Evolutionary conservation across 2,113 vertebrate species (phyloP), one percentile per base, ranked within the genome.

Genomic region (Ibidorhyncha struthersii): DNA sequence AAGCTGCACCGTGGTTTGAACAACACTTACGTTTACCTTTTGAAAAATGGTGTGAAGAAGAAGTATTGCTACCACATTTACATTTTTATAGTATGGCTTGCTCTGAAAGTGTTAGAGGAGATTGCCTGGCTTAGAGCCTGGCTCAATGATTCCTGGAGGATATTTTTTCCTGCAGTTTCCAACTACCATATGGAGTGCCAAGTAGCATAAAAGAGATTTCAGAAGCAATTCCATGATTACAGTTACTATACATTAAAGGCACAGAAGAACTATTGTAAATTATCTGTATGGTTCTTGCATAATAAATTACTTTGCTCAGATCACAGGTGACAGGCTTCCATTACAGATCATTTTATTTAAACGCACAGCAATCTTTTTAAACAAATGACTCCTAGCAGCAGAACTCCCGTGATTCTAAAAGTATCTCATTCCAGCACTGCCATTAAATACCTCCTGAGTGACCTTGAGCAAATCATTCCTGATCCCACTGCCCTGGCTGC

Each of bases 91-190:
- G 96, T 97, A 96, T 87, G 73, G 41, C 73, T 94, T 95, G 59
- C 95, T 96, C 96, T 97, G 86, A 97, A 98, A 97, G 86, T 90
- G 90, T 94, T 98, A 97, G 97, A 97, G 92, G 96, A 97, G 97
- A 98, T 96, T 96, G 90, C 89, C 91, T 97, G 96, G 95, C 96
- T 96, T 94, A 69, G 89, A 96, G 93, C 88, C 96, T 97, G 52
- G 74, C 84, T 97, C 93, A 96, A 90, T 95, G 94, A 97, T 96
- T 97, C 93, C 91, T 97, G 92, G 94, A 97, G 90, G 77, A 93
- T 96, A 90, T 92, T 96, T 93, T 93, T 67, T 69, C 81, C 84
- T 89, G 92, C 80, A 34, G 67, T 93, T 92, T 97, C 74, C 90
- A 94, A 49, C 84, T 91, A 95, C 92, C 94, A 65, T 86, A 84